A percentile compares a stretch with the other conserved stretches of the same genome.
phyloP scores from a whole-genome alignment of 2,797 vertebrate genomes.

The Geotrypetes seraphini region DNA sequence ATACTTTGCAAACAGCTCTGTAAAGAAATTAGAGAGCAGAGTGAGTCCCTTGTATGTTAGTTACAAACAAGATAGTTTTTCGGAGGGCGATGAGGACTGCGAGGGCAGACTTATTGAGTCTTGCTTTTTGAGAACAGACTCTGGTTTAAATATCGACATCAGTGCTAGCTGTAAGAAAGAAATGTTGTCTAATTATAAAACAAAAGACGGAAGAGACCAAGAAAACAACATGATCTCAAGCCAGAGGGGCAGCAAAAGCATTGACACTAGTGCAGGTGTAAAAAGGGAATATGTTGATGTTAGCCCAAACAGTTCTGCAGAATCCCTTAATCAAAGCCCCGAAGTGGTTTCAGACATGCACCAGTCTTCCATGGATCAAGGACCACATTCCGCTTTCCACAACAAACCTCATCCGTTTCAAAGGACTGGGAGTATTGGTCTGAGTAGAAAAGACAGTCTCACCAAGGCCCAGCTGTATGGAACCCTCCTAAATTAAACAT shows the following conservation, averaged over 20 bases:
- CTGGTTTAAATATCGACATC: slow-evolving; percentile 70
- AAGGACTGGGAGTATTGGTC: slow-evolving; percentile 76
- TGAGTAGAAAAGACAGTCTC: slow-evolving; percentile 92
- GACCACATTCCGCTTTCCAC: slow-evolving; percentile 61
- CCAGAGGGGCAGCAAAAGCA: slow-evolving; percentile 69
- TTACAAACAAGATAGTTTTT: slow-evolving; percentile 73
- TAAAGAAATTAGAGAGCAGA: slow-evolving; percentile 56
- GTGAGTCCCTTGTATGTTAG: slow-evolving; percentile 69
- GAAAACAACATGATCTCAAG: slow-evolving; percentile 67
- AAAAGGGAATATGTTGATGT: slow-evolving; percentile 68
- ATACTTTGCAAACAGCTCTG: slow-evolving; percentile 64
- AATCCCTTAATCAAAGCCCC: slow-evolving; percentile 78
- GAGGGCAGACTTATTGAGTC: slow-evolving; percentile 66
- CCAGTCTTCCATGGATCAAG: slow-evolving; percentile 70
- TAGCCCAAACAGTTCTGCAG: slow-evolving; percentile 72
- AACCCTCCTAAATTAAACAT: slow-evolving; percentile 81
- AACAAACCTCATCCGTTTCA: slow-evolving; percentile 77
- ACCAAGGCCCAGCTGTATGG: slow-evolving; percentile 95
- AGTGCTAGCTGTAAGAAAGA: slow-evolving; percentile 60
- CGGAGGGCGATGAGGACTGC: slow-evolving; percentile 76
- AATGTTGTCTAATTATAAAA: slow-evolving; percentile 58
- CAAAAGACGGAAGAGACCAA: slow-evolving; percentile 63
- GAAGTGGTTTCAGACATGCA: slow-evolving; percentile 72
- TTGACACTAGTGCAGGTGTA: slow-evolving; percentile 49
- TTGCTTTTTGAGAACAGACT: slow-evolving; percentile 63